Base-by-base conservation (phyloP, 2,113 vertebrate genomes). In the Cranoglanis bouderius region DNA sequence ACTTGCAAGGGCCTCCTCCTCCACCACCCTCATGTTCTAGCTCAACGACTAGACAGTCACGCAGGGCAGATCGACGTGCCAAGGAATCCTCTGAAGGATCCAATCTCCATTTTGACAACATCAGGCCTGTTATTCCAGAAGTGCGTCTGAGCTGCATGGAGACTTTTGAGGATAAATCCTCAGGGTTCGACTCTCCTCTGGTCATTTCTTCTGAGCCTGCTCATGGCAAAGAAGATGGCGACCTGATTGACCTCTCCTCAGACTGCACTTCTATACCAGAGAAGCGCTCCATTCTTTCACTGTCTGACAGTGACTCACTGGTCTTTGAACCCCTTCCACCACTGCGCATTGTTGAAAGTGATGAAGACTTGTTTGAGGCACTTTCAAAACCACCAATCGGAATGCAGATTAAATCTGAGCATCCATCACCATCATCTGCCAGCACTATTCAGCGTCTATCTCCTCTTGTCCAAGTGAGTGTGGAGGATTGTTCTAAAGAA, bases 121-220 rank as follows among this genome's bases (percentile, higher is more conserved):
- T 96, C 29, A 94, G 97, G 88, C 98, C 97, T 0, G 95, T 99
- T 19, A 99, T 99, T 84, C 98, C 98, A 0, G 98, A 99, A 94
- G 97, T 99, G 14, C 96, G 98, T 85, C 93, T 99, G 35, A 99
- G 97, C 91, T 99, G 97, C 92, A 99, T 99, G 97, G 98, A 99
- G 93, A 97, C 96, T 0, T 97, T 96, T 49, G 98, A 99, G 74
- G 96, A 98, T 90, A 97, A 96, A 91, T 92, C 96, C 29, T 4
- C 67, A 38, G 93, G 94, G 53, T 93, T 91, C 5, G 94, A 97
- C 63, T 98, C 97, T 2, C 95, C 96, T 0, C 63, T 77, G 43
- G 43, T 57, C 0, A 21, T 70, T 0, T 35, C 88, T 0, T 85
- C 85, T 12, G 90, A 40, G 8, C 96, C 96, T 65, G 55, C 83